Base-by-base conservation (phyloP, 2,113 vertebrate species). In the Echinops telfairi region DNA sequence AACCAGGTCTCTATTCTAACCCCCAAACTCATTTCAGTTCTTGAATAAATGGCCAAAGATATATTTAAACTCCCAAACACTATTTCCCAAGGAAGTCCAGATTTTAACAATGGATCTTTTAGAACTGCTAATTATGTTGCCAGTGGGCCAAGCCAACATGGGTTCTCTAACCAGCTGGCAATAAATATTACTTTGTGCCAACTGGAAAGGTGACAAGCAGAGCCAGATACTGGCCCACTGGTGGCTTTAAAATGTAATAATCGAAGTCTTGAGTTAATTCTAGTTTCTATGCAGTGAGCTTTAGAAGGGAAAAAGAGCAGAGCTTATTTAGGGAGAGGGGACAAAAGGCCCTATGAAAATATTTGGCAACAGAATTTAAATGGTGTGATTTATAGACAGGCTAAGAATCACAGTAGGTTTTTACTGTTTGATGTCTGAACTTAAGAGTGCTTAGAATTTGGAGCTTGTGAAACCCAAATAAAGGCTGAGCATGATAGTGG, bases 241-340 rank as follows among this genome's bases (percentile, higher is more conserved):
- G 89, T 43, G n/a, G 62, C 70, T 57, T 92, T 89, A 89, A 89
- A 89, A 64, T 40, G 29, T 38, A 75, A 84, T 53, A 68, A 33
- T 47, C 40, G 84, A 79, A 79, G 57, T 23, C 73, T 80, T 75
- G 19, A 68, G 36, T 73, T 75, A 57, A 91, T 75, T 93, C 66
- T 77, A 83, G 77, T 76, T 89, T 66, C 77, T 40, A 92, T 47
- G 23, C 2, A 17, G 27, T 87, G 10, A 22, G 75, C 38, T 79
- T 91, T 80, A 89, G 85, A 85, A 89, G 91, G 25, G 17, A 73
- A 86, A 85, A 43, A 31, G 36, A 83, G 40, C 8, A 92, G 70
- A 75, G n/a, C n/a, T n/a, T 89, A 92, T 43, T 79, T 78, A 80
- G 43, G 64, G 58, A 85, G 85, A 90, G 27, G 76, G 3, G 75